Percentiles rank a stretch among this genome's conserved stretches.
Evolutionary conservation across 2,888 invertebrate species (phyloP).

Genomic region (Sphaerophoria rueppellii): DNA sequence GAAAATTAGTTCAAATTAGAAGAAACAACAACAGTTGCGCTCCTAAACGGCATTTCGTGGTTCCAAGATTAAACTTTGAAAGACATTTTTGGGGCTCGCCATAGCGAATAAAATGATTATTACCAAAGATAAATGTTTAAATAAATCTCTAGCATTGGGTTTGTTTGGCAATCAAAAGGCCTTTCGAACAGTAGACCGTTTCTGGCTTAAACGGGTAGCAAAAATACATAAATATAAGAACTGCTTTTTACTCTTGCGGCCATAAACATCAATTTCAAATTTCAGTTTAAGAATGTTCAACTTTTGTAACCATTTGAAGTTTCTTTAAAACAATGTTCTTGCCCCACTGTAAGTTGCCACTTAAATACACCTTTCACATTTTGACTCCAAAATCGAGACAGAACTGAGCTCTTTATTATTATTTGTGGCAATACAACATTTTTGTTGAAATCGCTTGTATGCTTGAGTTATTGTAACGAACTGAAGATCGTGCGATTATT

Average conservation of each 20-base stretch:
- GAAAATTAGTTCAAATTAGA: not conserved
- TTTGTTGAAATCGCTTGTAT: conserved; percentile 31
- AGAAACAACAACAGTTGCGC: not conserved
- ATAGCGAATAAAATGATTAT: conserved; percentile 12
- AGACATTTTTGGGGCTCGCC: conserved; percentile 9
- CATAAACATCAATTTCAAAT: no score
- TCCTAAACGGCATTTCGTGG: not conserved
- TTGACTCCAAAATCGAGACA: conserved; percentile 15
- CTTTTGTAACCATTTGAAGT: not conserved
- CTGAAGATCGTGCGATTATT: conserved; percentile 29
- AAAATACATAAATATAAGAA: no score
- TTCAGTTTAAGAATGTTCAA: no score
- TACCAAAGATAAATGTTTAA: conserved; percentile 36
- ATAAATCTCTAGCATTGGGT: conserved; percentile 31
- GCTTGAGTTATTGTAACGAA: conserved; percentile 31
- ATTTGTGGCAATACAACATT: conserved; percentile 20
- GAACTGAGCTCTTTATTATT: conserved; percentile 22
- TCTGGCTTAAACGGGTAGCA: not conserved
- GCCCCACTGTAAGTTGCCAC: not conserved
- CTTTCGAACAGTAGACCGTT: not conserved
- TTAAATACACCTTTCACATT: conserved; percentile 51
- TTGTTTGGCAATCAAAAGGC: conserved; percentile 19
- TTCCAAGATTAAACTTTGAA: not conserved
- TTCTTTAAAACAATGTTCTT: not conserved
- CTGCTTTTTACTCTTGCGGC: no score